Evolutionary conservation across 1,140 invertebrate genomes (phyloP), one percentile per base, ranked within the genome.

Genomic region (Diabrotica virgifera): DNA sequence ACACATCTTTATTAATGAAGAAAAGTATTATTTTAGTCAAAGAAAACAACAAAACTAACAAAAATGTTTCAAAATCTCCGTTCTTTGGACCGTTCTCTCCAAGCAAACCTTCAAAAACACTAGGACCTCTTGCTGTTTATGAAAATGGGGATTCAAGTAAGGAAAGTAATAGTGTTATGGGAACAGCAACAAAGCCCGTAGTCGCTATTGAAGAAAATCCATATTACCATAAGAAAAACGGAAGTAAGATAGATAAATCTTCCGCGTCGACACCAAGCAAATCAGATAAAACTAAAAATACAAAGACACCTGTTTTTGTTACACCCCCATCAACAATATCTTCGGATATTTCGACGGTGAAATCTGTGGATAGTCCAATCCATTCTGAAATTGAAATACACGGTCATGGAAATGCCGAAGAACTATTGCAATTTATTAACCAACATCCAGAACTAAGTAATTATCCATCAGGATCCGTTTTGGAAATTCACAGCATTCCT

Each of bases 231-330:
- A 70, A 56, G 36, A 61, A 12, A 37, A 60, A 54, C 10, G 8
- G 36, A 0, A 7, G 11, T 54, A 24, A 24, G 4, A 4, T 24
- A 24, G 24, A 24, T 24, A 24, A 24, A 24, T 24, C 24, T 24
- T 24, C 24, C 24, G 37, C 82, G 62, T 77, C 77, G 52, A 81
- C 81, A 35, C 81, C 82, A 10, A 81, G 80, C 62, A 81, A 72
- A 76, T 81, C 81, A 6, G 63, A 70, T 57, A 66, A 65, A 37
- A 14, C 57, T 36, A 40, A 56, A 52, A 70, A 70, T 11, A 59
- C 52, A 57, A 59, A 60, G 35, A 38, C 38, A 6, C 35, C 54
- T 13, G 12, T 55, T 13, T 69, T 69, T 55, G 65, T 67, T 9
- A 71, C 67, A 12, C 68, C 65, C 50, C 64, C 70, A 50, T 35